Evolutionary conservation across 2,888 invertebrate species (phyloP), one percentile per base, ranked within the genome.

Genomic region (Leucophenga maculata): DNA sequence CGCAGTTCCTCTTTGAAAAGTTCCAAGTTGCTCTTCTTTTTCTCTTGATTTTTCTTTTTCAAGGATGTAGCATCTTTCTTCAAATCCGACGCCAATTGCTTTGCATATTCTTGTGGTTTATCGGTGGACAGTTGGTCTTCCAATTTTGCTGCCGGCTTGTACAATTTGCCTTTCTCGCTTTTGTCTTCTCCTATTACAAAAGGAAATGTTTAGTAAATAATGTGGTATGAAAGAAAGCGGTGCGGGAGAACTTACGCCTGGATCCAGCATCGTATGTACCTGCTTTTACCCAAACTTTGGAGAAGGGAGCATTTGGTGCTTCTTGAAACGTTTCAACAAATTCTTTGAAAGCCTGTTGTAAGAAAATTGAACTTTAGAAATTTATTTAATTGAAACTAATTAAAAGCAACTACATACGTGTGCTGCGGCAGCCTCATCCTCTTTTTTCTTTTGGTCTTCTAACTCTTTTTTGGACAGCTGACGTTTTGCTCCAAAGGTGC

Each of bases 301-400:
- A 39, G 11, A 39, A 92, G 16, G 94, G 93, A 79, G 92, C 91
- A 67, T 92, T 92, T 0, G 95, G 94, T 0, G 93, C 92, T 78
- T 97, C 97, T 91, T 97, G 96, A 89, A 99, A 99, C 8, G 97
- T 97, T 78, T 97, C 97, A 55, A 98, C 96, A 91, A 98, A 99
- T 88, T 98, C 98, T 90, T 98, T 95, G 88, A 97, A 98, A 0
- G 95, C 97, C 94, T 94, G 57, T 4, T 14, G 1, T 32, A 3
- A 8, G 20, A 13, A 22, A 26, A 39, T 8, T 1, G 0, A n/a
- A 50, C 0, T 52, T 1, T 50, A 16, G 11, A 22, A 26, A 67
- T 22, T n/a, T 16, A 2, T 14, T 32, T 54, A 22, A 11, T 20
- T 20, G 8, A 14, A 13, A 0, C 13, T 20, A 0, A 6, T 20